Conservation (phyloP, 2,797 vertebrate species). For the Urosaurus nigricauda region DNA sequence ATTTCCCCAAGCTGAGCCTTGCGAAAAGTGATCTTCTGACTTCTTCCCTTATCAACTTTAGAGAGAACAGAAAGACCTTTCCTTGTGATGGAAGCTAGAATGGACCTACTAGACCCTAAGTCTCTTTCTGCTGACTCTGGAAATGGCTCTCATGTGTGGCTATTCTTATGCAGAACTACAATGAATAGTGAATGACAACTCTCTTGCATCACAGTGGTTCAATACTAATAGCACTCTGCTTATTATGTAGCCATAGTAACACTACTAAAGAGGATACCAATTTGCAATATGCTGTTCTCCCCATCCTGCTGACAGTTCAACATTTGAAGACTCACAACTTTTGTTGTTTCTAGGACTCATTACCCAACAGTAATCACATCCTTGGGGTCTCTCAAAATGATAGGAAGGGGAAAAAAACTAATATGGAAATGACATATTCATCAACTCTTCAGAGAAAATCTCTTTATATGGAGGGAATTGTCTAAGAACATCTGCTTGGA, state of each 20-base stretch:
- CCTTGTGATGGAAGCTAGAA: too few relatives aligned
- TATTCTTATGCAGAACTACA: not conserved
- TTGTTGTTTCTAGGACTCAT: slow-evolving; percentile 36
- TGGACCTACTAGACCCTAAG: too few relatives aligned
- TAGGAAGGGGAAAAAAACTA: slow-evolving; percentile 45
- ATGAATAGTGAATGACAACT: not conserved
- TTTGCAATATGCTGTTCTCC: not conserved
- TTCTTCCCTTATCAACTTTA: too few relatives aligned
- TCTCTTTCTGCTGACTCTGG: too few relatives aligned
- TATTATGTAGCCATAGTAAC: not conserved
- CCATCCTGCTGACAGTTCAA: not conserved
- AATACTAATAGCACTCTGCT: not conserved
- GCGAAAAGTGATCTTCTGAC: too few relatives aligned
- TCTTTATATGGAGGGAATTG: slow-evolving; percentile 46
- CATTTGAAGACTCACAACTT: slow-evolving; percentile 17
- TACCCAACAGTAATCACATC: slow-evolving; percentile 42
- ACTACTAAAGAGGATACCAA: not conserved
- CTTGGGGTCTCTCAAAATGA: slow-evolving; percentile 33
- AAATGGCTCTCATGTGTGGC: not conserved
- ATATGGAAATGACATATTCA: slow-evolving; percentile 34
- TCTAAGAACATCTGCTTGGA: slow-evolving; percentile 38
- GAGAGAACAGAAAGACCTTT: too few relatives aligned
- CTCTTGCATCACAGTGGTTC: not conserved
- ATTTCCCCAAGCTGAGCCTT: too few relatives aligned
- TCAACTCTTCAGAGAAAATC: slow-evolving; percentile 27